These are phyloP conservation scores for Pantelozetes paolii DNA, from an alignment of 2,888 invertebrate genomes.

Conservation along the genomic window DNA sequence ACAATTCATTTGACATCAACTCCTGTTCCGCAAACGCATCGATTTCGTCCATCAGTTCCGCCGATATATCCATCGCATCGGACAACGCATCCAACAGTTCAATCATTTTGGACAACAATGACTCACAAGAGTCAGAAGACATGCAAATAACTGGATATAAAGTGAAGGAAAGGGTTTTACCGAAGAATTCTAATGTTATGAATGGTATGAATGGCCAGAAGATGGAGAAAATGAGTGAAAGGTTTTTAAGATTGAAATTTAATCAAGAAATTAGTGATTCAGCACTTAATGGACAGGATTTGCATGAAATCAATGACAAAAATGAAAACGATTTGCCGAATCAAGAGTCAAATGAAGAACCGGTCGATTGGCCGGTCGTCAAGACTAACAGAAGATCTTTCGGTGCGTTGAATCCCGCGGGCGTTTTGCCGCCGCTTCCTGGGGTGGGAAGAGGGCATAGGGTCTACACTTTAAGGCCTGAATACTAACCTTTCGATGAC, in stretches of 20 bases:
- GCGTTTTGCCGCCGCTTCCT: not conserved
- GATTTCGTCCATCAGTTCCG: conserved; percentile 1
- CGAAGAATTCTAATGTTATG: no score
- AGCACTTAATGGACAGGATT: not conserved
- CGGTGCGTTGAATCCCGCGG: not conserved
- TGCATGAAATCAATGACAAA: not conserved
- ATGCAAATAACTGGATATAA: no score
- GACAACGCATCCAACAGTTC: not conserved
- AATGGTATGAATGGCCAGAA: no score
- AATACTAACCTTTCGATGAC: not conserved
- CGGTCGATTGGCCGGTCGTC: not conserved
- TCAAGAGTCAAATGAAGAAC: not conserved
- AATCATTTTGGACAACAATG: not conserved
- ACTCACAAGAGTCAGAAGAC: not conserved
- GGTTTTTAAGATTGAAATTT: no score
- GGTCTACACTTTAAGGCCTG: not conserved
- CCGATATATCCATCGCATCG: not conserved
- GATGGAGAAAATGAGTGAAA: no score
- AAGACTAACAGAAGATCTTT: not conserved
- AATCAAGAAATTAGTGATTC: no score
- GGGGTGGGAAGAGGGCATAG: not conserved
- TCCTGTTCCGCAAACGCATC: not conserved
- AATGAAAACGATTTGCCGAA: not conserved
- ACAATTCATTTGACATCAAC: no score
- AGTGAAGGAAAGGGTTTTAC: no score